Conservation (phyloP, 2,888 invertebrate genomes). For the Hyles lineata region DNA sequence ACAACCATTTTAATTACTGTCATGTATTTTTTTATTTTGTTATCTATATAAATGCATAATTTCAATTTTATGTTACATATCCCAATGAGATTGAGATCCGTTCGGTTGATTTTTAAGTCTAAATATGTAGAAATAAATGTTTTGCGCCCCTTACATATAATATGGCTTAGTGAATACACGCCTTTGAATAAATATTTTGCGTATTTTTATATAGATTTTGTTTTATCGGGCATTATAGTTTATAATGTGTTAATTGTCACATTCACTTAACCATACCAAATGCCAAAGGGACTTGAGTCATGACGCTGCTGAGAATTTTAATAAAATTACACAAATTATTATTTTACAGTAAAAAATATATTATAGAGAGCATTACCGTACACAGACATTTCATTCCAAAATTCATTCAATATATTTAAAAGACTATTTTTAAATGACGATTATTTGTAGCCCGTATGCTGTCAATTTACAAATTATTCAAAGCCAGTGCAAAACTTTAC, state of each 20-base stretch:
- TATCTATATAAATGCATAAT: too few species aligned
- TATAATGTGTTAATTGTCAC: neutral
- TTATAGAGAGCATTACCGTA: slow-evolving; percentile 14
- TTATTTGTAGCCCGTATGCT: neutral
- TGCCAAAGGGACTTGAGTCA: neutral
- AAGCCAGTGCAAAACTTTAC: slow-evolving; percentile 18
- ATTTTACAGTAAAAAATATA: neutral
- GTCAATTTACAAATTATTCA: neutral
- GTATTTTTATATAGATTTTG: neutral
- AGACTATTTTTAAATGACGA: neutral
- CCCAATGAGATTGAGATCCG: too few species aligned
- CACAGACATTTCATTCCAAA: slow-evolving; percentile 15
- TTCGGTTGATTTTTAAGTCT: too few species aligned
- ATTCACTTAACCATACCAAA: neutral
- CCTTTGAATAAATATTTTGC: neutral
- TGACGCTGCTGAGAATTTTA: neutral
- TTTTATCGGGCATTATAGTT: neutral
- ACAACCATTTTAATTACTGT: neutral
- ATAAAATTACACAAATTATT: neutral
- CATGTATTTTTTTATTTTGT: neutral
- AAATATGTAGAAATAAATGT: too few species aligned
- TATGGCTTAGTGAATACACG: neutral
- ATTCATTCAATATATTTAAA: neutral
- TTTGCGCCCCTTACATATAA: neutral
- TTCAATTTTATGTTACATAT: too few species aligned